Conservation (phyloP, 2,888 invertebrate species). For the Lamproptera curius region DNA sequence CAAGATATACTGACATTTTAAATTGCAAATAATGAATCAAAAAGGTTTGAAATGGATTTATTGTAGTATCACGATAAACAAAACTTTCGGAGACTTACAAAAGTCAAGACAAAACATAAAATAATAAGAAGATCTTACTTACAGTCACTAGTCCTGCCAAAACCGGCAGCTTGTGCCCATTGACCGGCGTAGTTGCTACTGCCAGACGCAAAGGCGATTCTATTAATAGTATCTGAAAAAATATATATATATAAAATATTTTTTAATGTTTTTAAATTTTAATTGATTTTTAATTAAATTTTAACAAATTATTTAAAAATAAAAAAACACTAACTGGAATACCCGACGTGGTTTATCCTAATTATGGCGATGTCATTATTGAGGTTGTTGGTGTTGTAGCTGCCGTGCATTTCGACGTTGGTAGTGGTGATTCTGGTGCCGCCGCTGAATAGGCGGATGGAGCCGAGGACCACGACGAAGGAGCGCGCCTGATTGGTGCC, state of each 20-base stretch:
- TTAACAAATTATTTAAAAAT: too few relatives aligned
- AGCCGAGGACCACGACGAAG: conserved; percentile 38
- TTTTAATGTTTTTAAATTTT: too few relatives aligned
- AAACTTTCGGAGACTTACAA: too few relatives aligned
- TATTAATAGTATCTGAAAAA: conserved; percentile 26
- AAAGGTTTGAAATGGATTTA: too few relatives aligned
- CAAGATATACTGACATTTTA: too few relatives aligned
- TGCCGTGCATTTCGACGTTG: conserved; percentile 27
- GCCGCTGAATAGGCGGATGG: conserved; percentile 30
- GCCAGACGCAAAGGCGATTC: conserved; percentile 29
- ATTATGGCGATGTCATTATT: not conserved
- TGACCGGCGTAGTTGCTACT: conserved; percentile 28
- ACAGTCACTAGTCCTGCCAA: conserved; percentile 10
- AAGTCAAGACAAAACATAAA: too few relatives aligned
- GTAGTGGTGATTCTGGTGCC: conserved; percentile 28
- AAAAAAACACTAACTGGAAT: not conserved
- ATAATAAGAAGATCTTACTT: too few relatives aligned
- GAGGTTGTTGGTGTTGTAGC: conserved; percentile 22
- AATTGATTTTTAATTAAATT: too few relatives aligned
- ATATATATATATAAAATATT: not conserved
- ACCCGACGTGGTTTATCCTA: not conserved
- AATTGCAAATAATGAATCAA: too few relatives aligned
- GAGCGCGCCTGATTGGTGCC: conserved; percentile 35
- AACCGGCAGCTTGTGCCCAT: conserved; percentile 33
- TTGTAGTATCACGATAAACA: too few relatives aligned